These are phyloP conservation scores for Subacronicta megacephala DNA, from an alignment of 2,888 invertebrate species.

Conservation along the genomic window DNA sequence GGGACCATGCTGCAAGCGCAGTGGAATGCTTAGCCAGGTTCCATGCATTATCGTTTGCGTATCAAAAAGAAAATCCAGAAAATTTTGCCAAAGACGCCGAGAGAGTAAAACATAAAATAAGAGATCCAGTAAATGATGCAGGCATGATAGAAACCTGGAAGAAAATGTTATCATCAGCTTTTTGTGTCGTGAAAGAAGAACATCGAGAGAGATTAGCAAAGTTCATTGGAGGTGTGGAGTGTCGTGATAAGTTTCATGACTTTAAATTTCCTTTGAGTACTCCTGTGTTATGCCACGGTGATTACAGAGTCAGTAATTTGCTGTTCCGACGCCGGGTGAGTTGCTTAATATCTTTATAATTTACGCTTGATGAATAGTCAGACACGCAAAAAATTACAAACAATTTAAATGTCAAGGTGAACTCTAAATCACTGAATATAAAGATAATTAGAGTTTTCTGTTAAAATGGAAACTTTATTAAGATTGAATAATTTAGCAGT, in stretches of 20 bases:
- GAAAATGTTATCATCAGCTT: conserved; percentile 47
- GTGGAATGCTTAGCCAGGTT: conserved; percentile 68
- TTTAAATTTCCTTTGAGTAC: conserved; percentile 56
- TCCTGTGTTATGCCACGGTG: conserved; percentile 65
- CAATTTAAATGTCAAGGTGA: not conserved
- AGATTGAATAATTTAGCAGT: too few species aligned
- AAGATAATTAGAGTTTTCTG: too few species aligned
- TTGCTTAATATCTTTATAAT: conserved; percentile 3
- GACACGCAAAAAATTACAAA: not conserved
- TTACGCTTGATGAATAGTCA: not conserved
- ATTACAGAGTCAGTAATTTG: conserved; percentile 67
- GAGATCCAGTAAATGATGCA: conserved; percentile 12
- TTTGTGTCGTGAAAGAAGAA: conserved; percentile 57
- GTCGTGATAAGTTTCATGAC: conserved; percentile 36
- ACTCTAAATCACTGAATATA: not conserved
- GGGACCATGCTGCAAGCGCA: conserved; percentile 66
- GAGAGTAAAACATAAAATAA: conserved; percentile 34
- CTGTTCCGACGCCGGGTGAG: conserved; percentile 55
- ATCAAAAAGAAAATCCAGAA: conserved; percentile 68
- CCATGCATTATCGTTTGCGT: conserved; percentile 77
- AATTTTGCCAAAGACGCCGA: conserved; percentile 50
- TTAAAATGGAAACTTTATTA: too few species aligned
- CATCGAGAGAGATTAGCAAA: conserved; percentile 53
- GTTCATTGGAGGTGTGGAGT: conserved; percentile 37
- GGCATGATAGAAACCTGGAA: conserved; percentile 32